Evolutionary conservation across 2,888 invertebrate species (phyloP), one percentile per base, ranked within the genome.

Genomic region (Apodemia duryi): DNA sequence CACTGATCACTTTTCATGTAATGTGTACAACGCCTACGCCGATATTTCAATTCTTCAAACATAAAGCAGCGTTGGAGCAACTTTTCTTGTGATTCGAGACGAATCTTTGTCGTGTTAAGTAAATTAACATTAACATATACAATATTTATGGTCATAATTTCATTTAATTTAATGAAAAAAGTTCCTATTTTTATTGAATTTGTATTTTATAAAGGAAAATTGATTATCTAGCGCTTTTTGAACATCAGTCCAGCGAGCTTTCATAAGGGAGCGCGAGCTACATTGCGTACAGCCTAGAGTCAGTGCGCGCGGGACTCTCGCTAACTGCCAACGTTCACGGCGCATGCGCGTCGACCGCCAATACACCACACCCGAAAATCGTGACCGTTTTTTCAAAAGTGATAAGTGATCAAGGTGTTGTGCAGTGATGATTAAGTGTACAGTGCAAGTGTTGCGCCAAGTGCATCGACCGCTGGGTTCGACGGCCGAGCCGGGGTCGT

Each of bases 281-380:
- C 32, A 13, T 32, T 32, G 29, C 13, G 57, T 32, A 57, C 11
- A 11, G 49, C 13, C 49, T 54, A 32, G 28, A 54, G 57, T 11
- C 67, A 65, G 66, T 72, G 72, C 71, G 71, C 70, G 65, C 66
- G 64, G 60, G 57, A 65, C 49, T 41, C 65, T 11, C 51, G 51
- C 61, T 57, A 60, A 51, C 4, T 46, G 65, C 62, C 52, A 35
- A 62, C 65, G 65, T 49, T 46, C 54, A 52, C 29, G 52, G 28
- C 63, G 63, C 63, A 41, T 63, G 28, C 63, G 43, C 49, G 9
- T 7, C 13, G n/a, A 9, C 1, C 46, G 63, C 51, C 49, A 46
- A 21, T 32, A 43, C 62, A 43, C 62, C 43, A n/a, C 32, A 38
- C 38, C 35, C 43, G 63, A 60, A 49, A 49, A n/a, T 35, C 35